phyloP scores from a whole-genome alignment of 53 echinoderm and acorn worm species.

The Mesocentrotus franciscanus region DNA sequence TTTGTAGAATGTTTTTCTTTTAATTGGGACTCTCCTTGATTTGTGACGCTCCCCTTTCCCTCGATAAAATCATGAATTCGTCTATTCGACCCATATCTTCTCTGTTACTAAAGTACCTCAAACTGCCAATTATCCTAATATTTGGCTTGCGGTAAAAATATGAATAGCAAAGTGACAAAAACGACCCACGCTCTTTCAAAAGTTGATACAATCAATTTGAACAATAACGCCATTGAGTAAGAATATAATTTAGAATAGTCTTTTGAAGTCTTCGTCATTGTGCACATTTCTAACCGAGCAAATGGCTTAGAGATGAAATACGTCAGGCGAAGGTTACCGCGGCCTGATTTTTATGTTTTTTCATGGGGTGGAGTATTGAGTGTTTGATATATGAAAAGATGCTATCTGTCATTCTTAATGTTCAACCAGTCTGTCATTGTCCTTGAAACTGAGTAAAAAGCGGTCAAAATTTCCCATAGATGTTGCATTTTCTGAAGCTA shows the following conservation, averaged over 20 bases:
- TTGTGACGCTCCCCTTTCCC: too few relatives aligned
- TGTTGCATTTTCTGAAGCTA: too few relatives aligned
- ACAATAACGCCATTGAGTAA: not conserved
- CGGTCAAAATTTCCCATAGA: too few relatives aligned
- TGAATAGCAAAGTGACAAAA: constrained; percentile 19
- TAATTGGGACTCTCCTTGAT: too few relatives aligned
- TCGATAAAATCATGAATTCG: too few relatives aligned
- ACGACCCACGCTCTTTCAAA: not conserved
- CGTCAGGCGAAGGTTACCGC: not conserved
- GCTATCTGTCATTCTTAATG: not conserved
- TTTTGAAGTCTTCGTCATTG: not conserved
- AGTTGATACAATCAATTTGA: constrained; percentile 15
- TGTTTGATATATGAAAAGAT: not conserved
- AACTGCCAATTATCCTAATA: not conserved
- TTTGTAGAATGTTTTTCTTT: too few relatives aligned
- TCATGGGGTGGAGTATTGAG: not conserved
- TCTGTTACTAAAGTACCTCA: not conserved
- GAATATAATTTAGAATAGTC: not conserved
- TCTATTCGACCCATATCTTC: too few relatives aligned
- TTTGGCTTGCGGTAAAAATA: not conserved
- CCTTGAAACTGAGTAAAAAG: too few relatives aligned
- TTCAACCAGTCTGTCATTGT: too few relatives aligned
- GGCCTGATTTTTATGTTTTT: not conserved
- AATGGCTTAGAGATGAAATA: not conserved
- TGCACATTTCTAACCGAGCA: not conserved